A percentile compares a stretch with the other conserved stretches of the same genome.
Conservation (phyloP, 2,113 vertebrate species). For the Pycnonotus jocosus region DNA sequence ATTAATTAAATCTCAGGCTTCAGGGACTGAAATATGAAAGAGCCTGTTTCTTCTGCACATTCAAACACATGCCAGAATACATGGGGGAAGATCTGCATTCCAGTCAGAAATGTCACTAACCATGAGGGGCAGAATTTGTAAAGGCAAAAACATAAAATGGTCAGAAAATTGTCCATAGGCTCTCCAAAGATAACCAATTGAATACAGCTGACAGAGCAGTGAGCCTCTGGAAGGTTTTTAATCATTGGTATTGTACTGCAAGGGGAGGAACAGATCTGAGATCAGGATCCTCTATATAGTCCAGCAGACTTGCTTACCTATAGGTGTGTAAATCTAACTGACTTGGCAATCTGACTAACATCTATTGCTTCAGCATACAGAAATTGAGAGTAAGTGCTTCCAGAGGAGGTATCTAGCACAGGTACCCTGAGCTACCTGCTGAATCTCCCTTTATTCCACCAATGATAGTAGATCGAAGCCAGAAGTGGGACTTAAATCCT, state of each 20-base stretch:
- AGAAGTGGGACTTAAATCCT: not conserved
- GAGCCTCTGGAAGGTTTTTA: not conserved
- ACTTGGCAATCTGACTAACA: not conserved
- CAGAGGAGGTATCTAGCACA: not conserved
- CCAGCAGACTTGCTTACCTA: not conserved
- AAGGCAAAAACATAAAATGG: not conserved
- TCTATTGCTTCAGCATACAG: not conserved
- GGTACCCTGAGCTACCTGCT: not conserved
- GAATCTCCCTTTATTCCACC: not conserved
- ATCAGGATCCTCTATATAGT: not conserved
- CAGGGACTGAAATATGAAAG: not conserved
- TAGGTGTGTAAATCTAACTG: not conserved
- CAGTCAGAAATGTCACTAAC: not conserved
- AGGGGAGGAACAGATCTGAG: not conserved
- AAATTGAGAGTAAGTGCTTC: not conserved
- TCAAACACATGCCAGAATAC: not conserved
- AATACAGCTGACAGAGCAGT: not conserved
- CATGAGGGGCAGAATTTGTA: not conserved
- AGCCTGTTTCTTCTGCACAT: not conserved
- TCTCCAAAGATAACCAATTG: not conserved
- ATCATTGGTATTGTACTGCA: not conserved
- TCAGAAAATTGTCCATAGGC: not conserved
- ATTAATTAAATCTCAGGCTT: conserved; percentile 5
- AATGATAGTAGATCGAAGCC: not conserved
- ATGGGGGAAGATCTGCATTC: not conserved